These are phyloP conservation scores for Eulithis prunata DNA, from an alignment of 2,888 invertebrate species.

Conservation along the genomic window DNA sequence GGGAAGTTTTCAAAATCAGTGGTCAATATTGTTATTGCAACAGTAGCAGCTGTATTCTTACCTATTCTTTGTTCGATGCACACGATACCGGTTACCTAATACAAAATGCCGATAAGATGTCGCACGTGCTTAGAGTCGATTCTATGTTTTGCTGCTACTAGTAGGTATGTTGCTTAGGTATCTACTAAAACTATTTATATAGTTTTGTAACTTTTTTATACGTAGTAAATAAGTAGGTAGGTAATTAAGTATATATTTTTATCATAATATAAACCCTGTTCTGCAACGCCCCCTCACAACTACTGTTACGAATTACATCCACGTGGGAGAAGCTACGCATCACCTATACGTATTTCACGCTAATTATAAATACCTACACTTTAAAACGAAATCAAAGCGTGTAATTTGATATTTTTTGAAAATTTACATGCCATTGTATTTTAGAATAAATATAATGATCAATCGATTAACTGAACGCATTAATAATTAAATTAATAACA, in stretches of 20 bases:
- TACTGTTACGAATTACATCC: background rate
- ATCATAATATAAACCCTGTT: background rate
- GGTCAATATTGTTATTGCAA: constrained; percentile 6
- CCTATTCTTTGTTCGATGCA: constrained; percentile 8
- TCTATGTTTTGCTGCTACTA: background rate
- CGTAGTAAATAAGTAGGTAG: too few relatives aligned
- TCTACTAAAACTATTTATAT: too few relatives aligned
- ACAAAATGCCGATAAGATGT: constrained; percentile 18
- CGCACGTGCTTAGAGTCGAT: constrained; percentile 8
- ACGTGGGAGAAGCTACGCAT: background rate
- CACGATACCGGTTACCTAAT: constrained; percentile 20
- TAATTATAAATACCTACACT: constrained; percentile 10
- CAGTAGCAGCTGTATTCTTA: background rate
- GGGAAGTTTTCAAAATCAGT: too few relatives aligned
- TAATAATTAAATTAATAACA: constrained; percentile 4
- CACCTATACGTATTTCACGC: constrained; percentile 4
- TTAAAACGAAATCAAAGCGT: constrained; percentile 10
- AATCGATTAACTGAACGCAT: constrained; percentile 18
- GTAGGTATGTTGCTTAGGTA: constrained; percentile 4
- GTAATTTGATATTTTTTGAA: constrained; percentile 4
- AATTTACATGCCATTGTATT: constrained; percentile 19
- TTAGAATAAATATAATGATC: constrained; percentile 3
- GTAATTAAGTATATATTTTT: background rate
- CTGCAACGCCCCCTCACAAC: background rate
- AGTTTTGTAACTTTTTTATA: too few relatives aligned